A percentile compares a stretch with the other conserved stretches of the same genome.
These are phyloP conservation scores for Petaurus breviceps DNA, from an alignment of 2,113 vertebrate species.

Conservation along the genomic window DNA sequence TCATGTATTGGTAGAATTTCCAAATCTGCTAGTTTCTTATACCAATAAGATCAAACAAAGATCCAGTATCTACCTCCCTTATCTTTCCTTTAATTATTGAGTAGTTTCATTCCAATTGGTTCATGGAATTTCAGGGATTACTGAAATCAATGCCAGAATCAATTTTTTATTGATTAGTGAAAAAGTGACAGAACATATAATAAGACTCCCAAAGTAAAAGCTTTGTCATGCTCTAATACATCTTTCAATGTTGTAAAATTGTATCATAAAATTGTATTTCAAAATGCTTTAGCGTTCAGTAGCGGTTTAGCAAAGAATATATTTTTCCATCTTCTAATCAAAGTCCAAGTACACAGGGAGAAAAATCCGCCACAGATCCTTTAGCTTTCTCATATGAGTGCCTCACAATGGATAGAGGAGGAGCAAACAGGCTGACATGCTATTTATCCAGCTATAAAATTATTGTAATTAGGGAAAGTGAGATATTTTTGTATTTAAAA, in stretches of 20 bases:
- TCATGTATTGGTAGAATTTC: not conserved
- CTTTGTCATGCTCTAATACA: not conserved
- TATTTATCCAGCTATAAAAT: slow-evolving; percentile 79
- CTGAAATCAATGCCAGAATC: not conserved
- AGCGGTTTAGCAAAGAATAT: not conserved
- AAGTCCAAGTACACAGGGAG: slow-evolving; percentile 49
- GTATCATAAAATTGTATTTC: not conserved
- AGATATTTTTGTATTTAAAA: slow-evolving; percentile 79
- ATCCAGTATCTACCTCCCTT: not conserved
- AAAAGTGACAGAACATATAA: not conserved
- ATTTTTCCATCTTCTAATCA: slow-evolving; percentile 44
- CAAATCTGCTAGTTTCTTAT: not conserved
- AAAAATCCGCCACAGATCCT: slow-evolving; percentile 70
- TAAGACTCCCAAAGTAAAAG: not conserved
- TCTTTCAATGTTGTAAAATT: not conserved
- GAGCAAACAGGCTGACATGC: slow-evolving; percentile 71
- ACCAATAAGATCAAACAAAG: not conserved
- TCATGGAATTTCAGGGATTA: not conserved
- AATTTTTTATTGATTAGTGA: slow-evolving; percentile 5
- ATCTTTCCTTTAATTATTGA: not conserved
- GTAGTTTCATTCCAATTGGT: not conserved
- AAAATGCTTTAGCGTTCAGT: not conserved
- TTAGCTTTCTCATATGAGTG: slow-evolving; percentile 70
- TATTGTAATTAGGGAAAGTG: slow-evolving; percentile 80
- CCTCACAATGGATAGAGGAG: slow-evolving; percentile 75